phyloP scores from a whole-genome alignment of 2,113 vertebrate species.

The Balaeniceps rex region DNA sequence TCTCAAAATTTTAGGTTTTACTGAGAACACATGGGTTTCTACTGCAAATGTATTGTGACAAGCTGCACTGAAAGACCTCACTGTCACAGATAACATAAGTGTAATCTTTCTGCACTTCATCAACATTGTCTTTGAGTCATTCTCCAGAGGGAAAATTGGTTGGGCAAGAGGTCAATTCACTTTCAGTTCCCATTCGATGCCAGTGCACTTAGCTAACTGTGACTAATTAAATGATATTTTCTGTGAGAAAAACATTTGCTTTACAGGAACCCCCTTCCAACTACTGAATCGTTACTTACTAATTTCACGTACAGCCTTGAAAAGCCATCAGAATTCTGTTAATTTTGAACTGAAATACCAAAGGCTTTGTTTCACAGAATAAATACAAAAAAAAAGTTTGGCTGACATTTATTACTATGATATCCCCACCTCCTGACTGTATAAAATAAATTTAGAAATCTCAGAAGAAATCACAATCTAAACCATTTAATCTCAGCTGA shows the following conservation, averaged over 20 bases:
- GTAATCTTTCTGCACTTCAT: neutral
- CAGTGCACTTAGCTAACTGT: neutral
- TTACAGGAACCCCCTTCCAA: neutral
- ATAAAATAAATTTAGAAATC: neutral
- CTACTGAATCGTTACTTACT: neutral
- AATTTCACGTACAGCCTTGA: neutral
- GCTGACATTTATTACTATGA: neutral
- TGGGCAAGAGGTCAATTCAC: neutral
- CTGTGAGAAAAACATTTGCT: neutral
- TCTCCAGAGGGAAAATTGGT: slow-evolving; percentile 11
- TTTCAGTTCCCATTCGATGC: neutral
- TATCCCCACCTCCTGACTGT: neutral
- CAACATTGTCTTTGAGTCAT: neutral
- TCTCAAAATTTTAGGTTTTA: neutral
- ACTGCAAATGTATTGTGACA: neutral
- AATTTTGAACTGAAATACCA: neutral
- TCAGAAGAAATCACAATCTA: neutral
- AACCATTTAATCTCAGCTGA: neutral
- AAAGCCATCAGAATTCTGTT: neutral
- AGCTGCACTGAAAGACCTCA: neutral
- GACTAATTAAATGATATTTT: neutral
- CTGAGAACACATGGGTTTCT: neutral
- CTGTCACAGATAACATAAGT: neutral
- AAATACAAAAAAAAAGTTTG: neutral
- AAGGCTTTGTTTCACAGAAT: neutral